phyloP scores from a whole-genome alignment of 2,888 invertebrate species.

The Ichneumoninae sp. region DNA sequence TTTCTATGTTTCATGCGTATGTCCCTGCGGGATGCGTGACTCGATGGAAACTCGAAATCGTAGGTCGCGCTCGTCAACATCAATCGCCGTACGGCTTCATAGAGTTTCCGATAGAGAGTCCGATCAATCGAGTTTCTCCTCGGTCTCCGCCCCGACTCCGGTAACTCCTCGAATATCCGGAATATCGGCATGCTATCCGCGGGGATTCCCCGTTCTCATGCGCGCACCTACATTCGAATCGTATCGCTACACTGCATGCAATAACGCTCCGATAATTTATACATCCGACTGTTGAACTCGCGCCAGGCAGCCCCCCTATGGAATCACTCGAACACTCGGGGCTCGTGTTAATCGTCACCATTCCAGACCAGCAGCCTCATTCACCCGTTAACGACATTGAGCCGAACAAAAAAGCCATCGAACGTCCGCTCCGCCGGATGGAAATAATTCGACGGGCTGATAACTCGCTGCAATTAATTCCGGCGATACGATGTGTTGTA shows the following conservation, averaged over 20 bases:
- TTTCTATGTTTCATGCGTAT: not conserved
- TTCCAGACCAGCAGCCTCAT: not conserved
- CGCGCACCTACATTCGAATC: not conserved
- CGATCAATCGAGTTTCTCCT: not conserved
- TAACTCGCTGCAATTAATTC: not conserved
- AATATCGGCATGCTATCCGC: not conserved
- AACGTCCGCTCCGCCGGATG: too few species aligned
- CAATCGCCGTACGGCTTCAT: not conserved
- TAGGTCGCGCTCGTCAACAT: constrained; percentile 13
- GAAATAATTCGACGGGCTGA: too few species aligned
- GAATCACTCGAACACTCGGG: not conserved
- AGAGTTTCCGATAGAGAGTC: not conserved
- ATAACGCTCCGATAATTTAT: not conserved
- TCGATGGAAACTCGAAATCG: not conserved
- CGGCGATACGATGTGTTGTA: not conserved
- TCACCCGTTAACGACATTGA: not conserved
- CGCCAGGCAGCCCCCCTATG: not conserved
- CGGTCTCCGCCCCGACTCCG: not conserved
- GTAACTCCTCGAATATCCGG: not conserved
- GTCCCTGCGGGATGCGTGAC: not conserved
- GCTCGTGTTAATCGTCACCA: not conserved
- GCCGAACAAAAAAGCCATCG: not conserved
- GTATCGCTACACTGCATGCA: constrained; percentile 6
- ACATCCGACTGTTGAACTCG: not conserved
- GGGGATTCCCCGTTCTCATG: not conserved